A percentile compares a stretch with the other conserved stretches of the same genome.
Conservation (phyloP, 2,113 vertebrate genomes). For the Neopipo cinnamomea region DNA sequence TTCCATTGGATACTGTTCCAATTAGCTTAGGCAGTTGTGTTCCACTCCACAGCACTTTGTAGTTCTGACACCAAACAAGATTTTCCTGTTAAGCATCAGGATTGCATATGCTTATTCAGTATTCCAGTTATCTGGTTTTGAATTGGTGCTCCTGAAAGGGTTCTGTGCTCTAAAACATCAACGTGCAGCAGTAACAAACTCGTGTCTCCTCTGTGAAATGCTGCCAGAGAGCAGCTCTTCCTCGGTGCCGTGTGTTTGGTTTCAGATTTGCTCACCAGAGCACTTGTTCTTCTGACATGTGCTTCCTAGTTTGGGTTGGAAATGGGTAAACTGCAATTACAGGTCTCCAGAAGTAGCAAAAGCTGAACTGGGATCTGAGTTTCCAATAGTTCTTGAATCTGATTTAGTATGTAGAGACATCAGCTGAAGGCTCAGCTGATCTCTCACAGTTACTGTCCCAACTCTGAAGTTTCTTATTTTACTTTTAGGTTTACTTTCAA, state of each 20-base stretch:
- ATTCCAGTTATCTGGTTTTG: neutral
- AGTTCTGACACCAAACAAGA: neutral
- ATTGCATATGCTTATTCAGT: neutral
- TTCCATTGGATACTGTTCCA: neutral
- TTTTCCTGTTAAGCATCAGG: neutral
- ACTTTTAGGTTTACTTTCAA: neutral
- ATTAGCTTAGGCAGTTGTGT: neutral
- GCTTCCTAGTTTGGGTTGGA: neutral
- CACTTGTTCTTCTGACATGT: neutral
- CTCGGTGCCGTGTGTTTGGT: neutral
- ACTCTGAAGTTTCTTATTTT: neutral
- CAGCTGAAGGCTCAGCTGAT: neutral
- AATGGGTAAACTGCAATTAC: neutral
- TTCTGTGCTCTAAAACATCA: neutral
- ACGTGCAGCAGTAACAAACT: neutral
- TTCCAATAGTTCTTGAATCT: neutral
- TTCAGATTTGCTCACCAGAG: neutral
- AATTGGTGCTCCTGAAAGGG: neutral
- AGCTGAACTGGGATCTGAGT: neutral
- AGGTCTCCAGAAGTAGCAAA: neutral
- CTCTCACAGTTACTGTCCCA: neutral
- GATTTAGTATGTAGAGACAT: neutral
- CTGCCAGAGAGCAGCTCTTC: slow-evolving; percentile 6
- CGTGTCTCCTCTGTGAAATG: neutral
- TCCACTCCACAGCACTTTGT: neutral